Base-by-base conservation (phyloP, 1,140 invertebrate species). In the Bicyclus anynana region DNA sequence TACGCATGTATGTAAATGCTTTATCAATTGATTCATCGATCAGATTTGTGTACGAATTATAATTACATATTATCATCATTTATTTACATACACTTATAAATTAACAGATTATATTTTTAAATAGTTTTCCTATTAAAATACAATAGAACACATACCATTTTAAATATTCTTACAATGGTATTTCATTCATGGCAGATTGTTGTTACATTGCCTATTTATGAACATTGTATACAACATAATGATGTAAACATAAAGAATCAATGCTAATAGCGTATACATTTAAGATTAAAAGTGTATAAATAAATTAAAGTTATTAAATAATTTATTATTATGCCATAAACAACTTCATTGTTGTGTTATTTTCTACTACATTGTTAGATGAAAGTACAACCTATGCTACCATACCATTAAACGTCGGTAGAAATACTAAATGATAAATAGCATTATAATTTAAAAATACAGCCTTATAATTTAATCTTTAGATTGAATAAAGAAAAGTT, bases 81-180 rank as follows among this genome's bases (percentile, higher is more conserved):
- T 58, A 57, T 58, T 58, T 58, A 58, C 48, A 58, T 42, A 26
- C 23, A 58, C n/a, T 35, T n/a, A 35, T 46, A 54, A n/a, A 20
- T n/a, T 33, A 17, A 14, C 37, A 2, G 5, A 40, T 40, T 14
- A 23, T 21, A 23, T 50, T 40, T 66, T 53, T 58, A 62, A 51
- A 58, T 59, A 44, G 42, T 48, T 38, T 62, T 37, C 16, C 37
- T 47, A 54, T 12, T 55, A 33, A 48, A 47, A 47, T 14, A 47
- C 29, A 37, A 27, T 16, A 48, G 53, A 57, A 57, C 47, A 57
- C 54, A 57, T 38, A 49, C 20, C 20, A n/a, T 37, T 10, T 35
- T 37, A 40, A 48, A 23, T 13, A 47, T 20, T 47, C 44, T 44
- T 44, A 44, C 10, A 44, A 44, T 44, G 20, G 44, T 47, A 26